Conservation (phyloP, 1,140 invertebrate genomes). For the Aphidius ervi region DNA sequence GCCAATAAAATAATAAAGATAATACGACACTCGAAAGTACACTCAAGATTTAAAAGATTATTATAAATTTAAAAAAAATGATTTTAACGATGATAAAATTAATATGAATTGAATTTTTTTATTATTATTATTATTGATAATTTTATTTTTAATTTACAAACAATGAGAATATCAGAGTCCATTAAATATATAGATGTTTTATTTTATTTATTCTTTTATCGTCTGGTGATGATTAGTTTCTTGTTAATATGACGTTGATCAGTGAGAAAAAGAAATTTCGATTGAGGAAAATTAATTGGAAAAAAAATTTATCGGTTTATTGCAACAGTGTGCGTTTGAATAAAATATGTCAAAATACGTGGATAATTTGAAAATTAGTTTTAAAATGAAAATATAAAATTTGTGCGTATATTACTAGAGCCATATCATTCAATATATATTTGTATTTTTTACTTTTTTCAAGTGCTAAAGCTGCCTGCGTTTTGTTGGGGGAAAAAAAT, state of each 20-base stretch:
- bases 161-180: slow-evolving; percentile 31
- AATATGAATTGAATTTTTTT: too few species aligned
- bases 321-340: too few species aligned
- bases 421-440: neutral
- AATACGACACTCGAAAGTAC: too few species aligned
- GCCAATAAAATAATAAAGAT: too few species aligned
- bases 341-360: too few species aligned
- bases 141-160: slow-evolving; percentile 16
- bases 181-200: slow-evolving; percentile 33
- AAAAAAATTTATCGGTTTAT: neutral
- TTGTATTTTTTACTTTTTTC: too few species aligned
- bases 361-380: too few species aligned
- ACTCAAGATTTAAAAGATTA: too few species aligned
- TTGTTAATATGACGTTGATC: slow-evolving; percentile 6
- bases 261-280: slow-evolving; percentile 10
- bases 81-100: too few species aligned
- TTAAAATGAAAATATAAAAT: too few species aligned
- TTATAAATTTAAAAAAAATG: too few species aligned
- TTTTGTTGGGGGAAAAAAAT: slow-evolving; percentile 30
- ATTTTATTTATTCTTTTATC: slow-evolving; percentile 22
- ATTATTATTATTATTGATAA: slow-evolving; percentile 20
- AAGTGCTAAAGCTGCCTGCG: too few species aligned
- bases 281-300: slow-evolving; percentile 18
- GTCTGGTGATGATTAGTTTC: slow-evolving; percentile 22
- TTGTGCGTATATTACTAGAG: neutral